Percentiles rank a stretch among this genome's conserved stretches.
These are phyloP conservation scores for Anoplius nigerrimus DNA, from an alignment of 2,888 invertebrate species.

Conservation along the genomic window DNA sequence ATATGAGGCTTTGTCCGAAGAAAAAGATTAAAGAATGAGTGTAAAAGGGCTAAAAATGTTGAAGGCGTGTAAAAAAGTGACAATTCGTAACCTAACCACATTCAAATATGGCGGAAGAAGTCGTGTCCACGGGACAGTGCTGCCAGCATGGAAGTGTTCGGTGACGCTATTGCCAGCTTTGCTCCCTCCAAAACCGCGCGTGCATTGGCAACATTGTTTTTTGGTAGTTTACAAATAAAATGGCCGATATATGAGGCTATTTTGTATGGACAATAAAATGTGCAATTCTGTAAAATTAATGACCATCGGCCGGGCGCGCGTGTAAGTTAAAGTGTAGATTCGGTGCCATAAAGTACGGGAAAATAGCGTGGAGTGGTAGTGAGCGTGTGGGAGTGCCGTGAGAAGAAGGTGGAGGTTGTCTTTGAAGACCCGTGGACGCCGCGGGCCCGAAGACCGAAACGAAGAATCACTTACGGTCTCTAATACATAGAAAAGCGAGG, in stretches of 20 bases:
- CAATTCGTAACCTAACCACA: constrained; percentile 35
- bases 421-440: constrained; percentile 65
- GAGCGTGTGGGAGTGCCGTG: constrained; percentile 61
- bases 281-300: constrained; percentile 67
- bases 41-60: not conserved
- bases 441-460: constrained; percentile 59
- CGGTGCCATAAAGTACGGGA: constrained; percentile 41
- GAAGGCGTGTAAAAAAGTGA: constrained; percentile 24
- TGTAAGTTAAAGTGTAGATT: constrained; percentile 50
- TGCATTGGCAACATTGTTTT: constrained; percentile 71
- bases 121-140: constrained; percentile 61
- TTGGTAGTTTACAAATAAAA: constrained; percentile 75
- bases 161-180: constrained; percentile 54
- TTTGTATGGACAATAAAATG: constrained; percentile 71
- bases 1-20: not conserved
- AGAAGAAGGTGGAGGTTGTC: constrained; percentile 66
- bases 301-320: constrained; percentile 61
- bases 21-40: constrained; percentile 28
- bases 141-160: constrained; percentile 63
- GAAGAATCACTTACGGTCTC: constrained; percentile 58
- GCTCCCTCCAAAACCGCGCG: constrained; percentile 71
- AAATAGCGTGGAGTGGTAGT: constrained; percentile 50
- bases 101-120: constrained; percentile 63
- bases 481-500: constrained; percentile 46
- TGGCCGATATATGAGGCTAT: constrained; percentile 74